Evolutionary conservation across 2,888 invertebrate genomes (phyloP), one percentile per base, ranked within the genome.

Genomic region (Geophilus truncorum): DNA sequence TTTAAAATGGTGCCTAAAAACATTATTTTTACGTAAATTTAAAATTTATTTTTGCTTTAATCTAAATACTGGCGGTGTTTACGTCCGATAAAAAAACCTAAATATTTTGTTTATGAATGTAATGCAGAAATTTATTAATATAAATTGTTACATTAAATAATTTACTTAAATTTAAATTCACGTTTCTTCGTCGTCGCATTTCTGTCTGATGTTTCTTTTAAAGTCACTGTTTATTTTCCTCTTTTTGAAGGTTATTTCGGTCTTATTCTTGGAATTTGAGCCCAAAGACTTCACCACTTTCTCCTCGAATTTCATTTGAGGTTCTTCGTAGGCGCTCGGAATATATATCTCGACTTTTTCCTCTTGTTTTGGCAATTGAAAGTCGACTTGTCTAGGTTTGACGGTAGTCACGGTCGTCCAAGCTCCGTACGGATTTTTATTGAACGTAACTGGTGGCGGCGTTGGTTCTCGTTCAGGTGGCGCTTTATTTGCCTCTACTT

Each of bases 311-410:
- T 84, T 84, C 3, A 85, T 76, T 80, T 83, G 82, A 2, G 85
- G 83, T 80, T 85, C 84, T 18, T 82, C 82, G 32, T 81, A 81
- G n/a, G 83, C 79, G 15, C 83, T 83, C 15, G 85, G 85, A 40
- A 85, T 83, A 77, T 84, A 84, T 10, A 85, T 81, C 30, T 84
- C 84, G 1, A 84, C 79, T 25, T 83, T 81, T 18, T 85, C 83
- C 28, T 79, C 40, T 57, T 88, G 87, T 83, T 90, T 88, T 0
- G 94, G 94, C 81, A 94, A 87, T 85, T 94, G 92, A 76, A 93
- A 89, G 87, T 94, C 93, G 0, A 93, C 86, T 21, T 88, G 87
- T 83, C 90, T 87, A 30, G 85, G 40, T 25, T 40, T 40, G n/a
- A 7, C 23, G 7, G 62, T 62, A 0, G 28, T 9, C 10, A 62